Evolutionary conservation across 23 tunicate genomes (phyloP).

Genomic region (Halocynthia aurantium): DNA sequence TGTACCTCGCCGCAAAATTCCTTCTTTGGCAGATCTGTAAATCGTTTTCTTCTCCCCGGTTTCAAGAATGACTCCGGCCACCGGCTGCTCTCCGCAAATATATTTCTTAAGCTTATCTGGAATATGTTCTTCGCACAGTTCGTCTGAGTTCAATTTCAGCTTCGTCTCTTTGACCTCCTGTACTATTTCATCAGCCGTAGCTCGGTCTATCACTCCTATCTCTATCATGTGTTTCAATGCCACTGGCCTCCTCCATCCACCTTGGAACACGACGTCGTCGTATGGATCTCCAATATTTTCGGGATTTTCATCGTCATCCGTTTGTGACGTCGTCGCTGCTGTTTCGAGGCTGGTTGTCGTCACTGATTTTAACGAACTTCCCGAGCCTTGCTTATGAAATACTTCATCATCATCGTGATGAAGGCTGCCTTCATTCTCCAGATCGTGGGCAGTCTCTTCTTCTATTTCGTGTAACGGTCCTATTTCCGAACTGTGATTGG

Average conservation of each 20-base stretch:
- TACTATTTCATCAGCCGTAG: constrained; percentile 39
- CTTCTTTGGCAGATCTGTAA: constrained; percentile 77
- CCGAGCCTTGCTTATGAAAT: too few relatives aligned
- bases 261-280: constrained; percentile 40
- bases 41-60: constrained; percentile 89
- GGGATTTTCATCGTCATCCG: not conserved
- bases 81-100: constrained; percentile 57
- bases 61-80: constrained; percentile 74
- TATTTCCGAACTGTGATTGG: not conserved
- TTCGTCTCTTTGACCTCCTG: not conserved
- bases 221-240: constrained; percentile 38
- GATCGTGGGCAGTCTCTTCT: too few relatives aligned
- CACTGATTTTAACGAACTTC: too few relatives aligned
- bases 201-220: constrained; percentile 24
- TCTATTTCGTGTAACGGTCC: not conserved
- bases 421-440: too few relatives aligned
- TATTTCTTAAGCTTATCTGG: constrained; percentile 46
- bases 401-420: too few relatives aligned
- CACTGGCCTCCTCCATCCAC: constrained; percentile 81
- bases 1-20: constrained; percentile 81
- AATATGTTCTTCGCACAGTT: constrained; percentile 16
- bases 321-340: not conserved
- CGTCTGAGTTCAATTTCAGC: too few relatives aligned
- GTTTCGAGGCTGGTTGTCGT: too few relatives aligned
- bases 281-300: not conserved